These are phyloP conservation scores for Natator depressus DNA, from an alignment of 2,113 vertebrate species.

Conservation along the genomic window DNA sequence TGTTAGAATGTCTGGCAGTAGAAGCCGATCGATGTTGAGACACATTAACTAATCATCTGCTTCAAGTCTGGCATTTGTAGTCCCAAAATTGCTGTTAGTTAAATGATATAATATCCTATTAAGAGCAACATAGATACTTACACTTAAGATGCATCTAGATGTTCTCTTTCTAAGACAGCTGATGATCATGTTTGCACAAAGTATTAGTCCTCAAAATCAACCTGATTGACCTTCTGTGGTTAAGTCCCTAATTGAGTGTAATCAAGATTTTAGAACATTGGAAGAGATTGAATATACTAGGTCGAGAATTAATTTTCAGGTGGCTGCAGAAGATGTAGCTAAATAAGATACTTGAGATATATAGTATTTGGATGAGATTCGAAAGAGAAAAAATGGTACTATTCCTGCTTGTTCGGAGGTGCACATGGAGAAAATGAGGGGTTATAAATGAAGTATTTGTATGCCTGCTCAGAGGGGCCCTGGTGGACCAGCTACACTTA, in stretches of 20 bases:
- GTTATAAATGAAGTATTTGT: conserved; percentile 6
- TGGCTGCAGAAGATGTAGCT: not conserved
- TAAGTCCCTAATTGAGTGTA: not conserved
- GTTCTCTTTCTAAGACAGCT: not conserved
- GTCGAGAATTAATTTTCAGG: not conserved
- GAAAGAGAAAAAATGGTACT: not conserved
- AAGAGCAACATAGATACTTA: not conserved
- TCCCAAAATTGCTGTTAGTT: not conserved
- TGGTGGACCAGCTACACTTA: not conserved
- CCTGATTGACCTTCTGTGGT: not conserved
- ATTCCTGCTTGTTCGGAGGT: not conserved
- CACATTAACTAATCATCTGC: not conserved
- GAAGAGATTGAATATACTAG: not conserved
- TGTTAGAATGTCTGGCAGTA: not conserved
- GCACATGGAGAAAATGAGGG: not conserved
- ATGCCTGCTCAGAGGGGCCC: not conserved
- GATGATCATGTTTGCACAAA: not conserved
- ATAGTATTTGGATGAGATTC: not conserved
- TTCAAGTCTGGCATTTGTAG: not conserved
- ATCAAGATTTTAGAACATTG: not conserved
- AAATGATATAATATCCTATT: not conserved
- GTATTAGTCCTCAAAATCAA: not conserved
- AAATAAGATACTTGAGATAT: not conserved
- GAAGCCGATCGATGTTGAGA: not conserved
- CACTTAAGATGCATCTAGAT: not conserved